Evolutionary conservation across 1,140 invertebrate species (phyloP), one percentile per base, ranked within the genome.

Genomic region (Trypoxylus dichotomus): DNA sequence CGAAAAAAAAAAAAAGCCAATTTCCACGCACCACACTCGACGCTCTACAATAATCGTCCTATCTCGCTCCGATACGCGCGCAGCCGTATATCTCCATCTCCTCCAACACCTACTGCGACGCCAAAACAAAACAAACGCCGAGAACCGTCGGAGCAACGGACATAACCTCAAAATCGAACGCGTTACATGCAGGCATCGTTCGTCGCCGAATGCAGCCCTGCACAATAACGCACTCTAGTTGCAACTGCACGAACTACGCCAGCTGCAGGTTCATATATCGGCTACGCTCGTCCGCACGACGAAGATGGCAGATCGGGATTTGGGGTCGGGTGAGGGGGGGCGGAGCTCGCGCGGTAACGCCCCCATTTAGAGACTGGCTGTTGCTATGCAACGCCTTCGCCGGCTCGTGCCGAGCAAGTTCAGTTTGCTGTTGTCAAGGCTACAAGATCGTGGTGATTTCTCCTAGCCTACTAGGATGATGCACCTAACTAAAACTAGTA

Each of bases 371-470:
- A 68, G 60, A 76, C 25, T 76, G 75, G 75, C 75, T 76, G 75
- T 76, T 76, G 75, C 75, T 76, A 76, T 60, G 75, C 75, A 76
- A 76, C 75, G 75, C 75, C 75, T 32, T 54, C 60, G n/a, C 47
- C n/a, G 11, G 74, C 24, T 25, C 8, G 60, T 27, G 42, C 13
- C 60, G 24, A 15, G 1, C 60, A 27, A 29, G 21, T 68, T 68
- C 60, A 27, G 60, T 29, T 54, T 54, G 47, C 19, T 54, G 47
- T 54, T 54, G 60, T 68, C 60, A 68, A 68, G 60, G 60, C 60
- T 68, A 68, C 27, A 7, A 29, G 60, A 68, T 68, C 60, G 47
- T 54, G 47, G 47, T 54, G 19, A 54, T 54, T 54, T 19, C 47
- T 54, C 19, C 47, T 54, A 37, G 32, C 2, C 32, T 37, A 37